A percentile compares a stretch with the other conserved stretches of the same genome.
These are phyloP conservation scores for Helarctos malayanus DNA, from an alignment of 2,797 vertebrate species.

Conservation along the genomic window DNA sequence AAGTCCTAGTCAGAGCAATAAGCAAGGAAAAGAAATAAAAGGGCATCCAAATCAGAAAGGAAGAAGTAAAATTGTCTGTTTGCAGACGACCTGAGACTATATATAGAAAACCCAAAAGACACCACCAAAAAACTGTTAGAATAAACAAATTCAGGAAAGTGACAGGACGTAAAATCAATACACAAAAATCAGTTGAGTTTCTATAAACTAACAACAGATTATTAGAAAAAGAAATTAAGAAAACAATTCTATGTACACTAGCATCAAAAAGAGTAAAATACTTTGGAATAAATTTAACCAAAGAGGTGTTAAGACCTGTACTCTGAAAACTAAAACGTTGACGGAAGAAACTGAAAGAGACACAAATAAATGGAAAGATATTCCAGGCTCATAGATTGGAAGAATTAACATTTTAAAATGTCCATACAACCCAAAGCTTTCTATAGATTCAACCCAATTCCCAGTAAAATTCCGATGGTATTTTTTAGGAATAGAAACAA, in stretches of 20 bases:
- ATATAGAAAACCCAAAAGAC: neutral
- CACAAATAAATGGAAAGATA: neutral
- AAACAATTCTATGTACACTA: neutral
- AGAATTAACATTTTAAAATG: neutral
- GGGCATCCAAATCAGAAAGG: neutral
- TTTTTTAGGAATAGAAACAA: neutral
- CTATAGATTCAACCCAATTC: neutral
- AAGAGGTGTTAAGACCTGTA: neutral
- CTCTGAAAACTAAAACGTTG: neutral
- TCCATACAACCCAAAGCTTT: neutral
- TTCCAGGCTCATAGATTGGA: neutral
- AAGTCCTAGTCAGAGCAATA: neutral
- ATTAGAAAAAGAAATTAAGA: neutral
- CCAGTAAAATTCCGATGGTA: neutral
- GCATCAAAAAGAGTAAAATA: neutral
- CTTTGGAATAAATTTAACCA: neutral
- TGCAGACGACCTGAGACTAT: neutral
- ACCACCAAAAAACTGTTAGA: neutral
- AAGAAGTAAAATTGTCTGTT: neutral
- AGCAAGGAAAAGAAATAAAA: neutral
- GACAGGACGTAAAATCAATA: neutral
- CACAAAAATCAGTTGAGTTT: neutral
- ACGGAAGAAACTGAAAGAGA: neutral
- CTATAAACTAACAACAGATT: neutral
- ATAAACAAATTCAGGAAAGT: neutral